phyloP scores from a whole-genome alignment of 2,888 invertebrate species.

The Lasius platythorax region DNA sequence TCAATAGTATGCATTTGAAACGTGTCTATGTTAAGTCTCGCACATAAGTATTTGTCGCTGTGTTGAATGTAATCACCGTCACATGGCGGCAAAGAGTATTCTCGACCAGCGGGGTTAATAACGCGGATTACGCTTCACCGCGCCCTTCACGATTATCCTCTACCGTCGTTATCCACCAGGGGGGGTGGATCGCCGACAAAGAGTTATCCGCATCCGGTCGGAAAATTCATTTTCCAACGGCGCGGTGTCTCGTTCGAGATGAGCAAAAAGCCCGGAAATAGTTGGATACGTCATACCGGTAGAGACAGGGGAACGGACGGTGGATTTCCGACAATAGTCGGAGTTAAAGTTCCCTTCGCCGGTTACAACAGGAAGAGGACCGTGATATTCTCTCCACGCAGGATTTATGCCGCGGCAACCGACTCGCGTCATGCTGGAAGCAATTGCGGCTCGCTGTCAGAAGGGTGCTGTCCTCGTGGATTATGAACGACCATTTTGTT shows the following conservation, averaged over 20 bases:
- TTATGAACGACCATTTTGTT: conserved; percentile 76
- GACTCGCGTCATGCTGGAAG: conserved; percentile 39
- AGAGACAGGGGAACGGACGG: neutral
- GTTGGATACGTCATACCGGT: conserved; percentile 33
- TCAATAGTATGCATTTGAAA: neutral
- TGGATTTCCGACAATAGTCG: conserved; percentile 34
- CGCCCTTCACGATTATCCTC: conserved; percentile 28
- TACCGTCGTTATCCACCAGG: conserved; percentile 22
- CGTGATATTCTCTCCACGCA: conserved; percentile 72
- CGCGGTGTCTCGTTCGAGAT: conserved; percentile 35
- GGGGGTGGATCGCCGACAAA: conserved; percentile 44
- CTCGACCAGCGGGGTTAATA: conserved; percentile 36
- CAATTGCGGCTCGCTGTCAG: conserved; percentile 17
- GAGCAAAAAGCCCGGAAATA: conserved; percentile 52
- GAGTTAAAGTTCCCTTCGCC: conserved; percentile 66
- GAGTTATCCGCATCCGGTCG: conserved; percentile 52
- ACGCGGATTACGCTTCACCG: conserved; percentile 52
- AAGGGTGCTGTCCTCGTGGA: conserved; percentile 60
- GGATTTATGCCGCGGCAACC: conserved; percentile 72
- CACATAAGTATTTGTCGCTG: neutral
- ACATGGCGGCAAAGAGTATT: neutral
- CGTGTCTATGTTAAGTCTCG: neutral
- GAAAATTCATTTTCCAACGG: conserved; percentile 56
- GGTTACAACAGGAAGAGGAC: conserved; percentile 35
- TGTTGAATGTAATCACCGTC: conserved; percentile 16